Evolutionary conservation across 2,797 vertebrate genomes (phyloP).

Genomic region (Paguma larvata): DNA sequence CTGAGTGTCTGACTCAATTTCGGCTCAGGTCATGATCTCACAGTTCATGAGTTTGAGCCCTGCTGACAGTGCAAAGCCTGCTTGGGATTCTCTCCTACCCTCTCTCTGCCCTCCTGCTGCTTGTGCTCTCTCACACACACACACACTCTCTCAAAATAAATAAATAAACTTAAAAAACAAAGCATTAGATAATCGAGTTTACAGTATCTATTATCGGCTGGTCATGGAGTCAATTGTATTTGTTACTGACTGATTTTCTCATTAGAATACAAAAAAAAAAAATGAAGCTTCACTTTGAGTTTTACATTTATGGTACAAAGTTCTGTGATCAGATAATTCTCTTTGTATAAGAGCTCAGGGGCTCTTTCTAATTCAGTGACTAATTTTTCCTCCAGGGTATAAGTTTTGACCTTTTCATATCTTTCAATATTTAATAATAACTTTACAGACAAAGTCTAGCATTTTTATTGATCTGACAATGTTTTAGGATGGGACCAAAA

Average conservation of each 20-base stretch:
- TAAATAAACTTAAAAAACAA: too few relatives aligned
- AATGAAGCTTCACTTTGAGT: neutral
- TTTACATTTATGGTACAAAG: constrained; percentile 27
- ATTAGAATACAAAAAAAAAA: constrained; percentile 26
- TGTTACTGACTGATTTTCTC: constrained; percentile 52
- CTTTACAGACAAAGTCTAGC: constrained; percentile 19
- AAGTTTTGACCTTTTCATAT: neutral
- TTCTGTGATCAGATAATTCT: constrained; percentile 35
- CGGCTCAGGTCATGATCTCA: too few relatives aligned
- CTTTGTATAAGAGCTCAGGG: constrained; percentile 44
- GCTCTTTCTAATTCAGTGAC: constrained; percentile 18
- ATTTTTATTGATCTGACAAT: constrained; percentile 31
- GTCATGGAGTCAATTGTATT: neutral
- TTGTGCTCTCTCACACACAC: too few relatives aligned
- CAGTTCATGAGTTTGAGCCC: too few relatives aligned
- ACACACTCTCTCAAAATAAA: too few relatives aligned
- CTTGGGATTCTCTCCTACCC: too few relatives aligned
- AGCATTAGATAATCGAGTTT: constrained; percentile 2
- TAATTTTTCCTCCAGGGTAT: neutral
- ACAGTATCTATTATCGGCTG: neutral
- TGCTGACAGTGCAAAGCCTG: too few relatives aligned
- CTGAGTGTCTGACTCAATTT: too few relatives aligned
- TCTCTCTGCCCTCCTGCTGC: too few relatives aligned
- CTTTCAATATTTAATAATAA: constrained; percentile 42
- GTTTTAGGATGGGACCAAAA: neutral